These are phyloP conservation scores for Tricholauxania praeusta DNA, from an alignment of 2,888 invertebrate species.

Conservation along the genomic window DNA sequence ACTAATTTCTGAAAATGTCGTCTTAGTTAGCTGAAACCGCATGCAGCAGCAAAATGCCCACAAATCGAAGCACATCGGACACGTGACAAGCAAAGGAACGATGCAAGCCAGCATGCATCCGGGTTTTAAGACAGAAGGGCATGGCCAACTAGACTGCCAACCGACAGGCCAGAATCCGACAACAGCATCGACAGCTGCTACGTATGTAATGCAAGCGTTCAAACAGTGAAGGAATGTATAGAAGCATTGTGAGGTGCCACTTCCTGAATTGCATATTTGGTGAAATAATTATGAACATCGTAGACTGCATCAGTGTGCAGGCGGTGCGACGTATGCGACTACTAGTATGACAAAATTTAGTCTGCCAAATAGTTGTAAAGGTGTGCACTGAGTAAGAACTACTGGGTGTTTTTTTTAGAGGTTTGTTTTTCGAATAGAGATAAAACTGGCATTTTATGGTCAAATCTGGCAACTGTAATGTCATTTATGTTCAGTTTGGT, in stretches of 20 bases:
- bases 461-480: no score
- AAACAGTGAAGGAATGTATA: neutral
- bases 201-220: neutral
- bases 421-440: no score
- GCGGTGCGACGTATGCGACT: neutral
- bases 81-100: slow-evolving; percentile 21
- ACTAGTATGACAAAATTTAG: slow-evolving; percentile 9
- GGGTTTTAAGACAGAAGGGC: neutral
- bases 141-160: slow-evolving; percentile 5
- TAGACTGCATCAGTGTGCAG: neutral
- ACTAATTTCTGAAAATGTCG: slow-evolving; percentile 28
- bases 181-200: slow-evolving; percentile 18
- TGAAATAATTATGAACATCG: slow-evolving; percentile 27
- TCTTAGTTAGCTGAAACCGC: slow-evolving; percentile 25
- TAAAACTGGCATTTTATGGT: no score
- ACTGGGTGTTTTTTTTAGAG: no score
- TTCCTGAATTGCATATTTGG: slow-evolving; percentile 32
- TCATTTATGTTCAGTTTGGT: no score
- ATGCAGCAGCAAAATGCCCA: slow-evolving; percentile 31
- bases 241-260: neutral
- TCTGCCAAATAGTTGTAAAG: neutral
- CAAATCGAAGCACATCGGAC: slow-evolving; percentile 31
- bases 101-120: slow-evolving; percentile 9
- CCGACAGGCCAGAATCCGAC: neutral
- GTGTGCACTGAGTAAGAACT: no score